Evolutionary conservation across 2,797 vertebrate genomes (phyloP), one percentile per base, ranked within the genome.

Genomic region (Danio choprae): DNA sequence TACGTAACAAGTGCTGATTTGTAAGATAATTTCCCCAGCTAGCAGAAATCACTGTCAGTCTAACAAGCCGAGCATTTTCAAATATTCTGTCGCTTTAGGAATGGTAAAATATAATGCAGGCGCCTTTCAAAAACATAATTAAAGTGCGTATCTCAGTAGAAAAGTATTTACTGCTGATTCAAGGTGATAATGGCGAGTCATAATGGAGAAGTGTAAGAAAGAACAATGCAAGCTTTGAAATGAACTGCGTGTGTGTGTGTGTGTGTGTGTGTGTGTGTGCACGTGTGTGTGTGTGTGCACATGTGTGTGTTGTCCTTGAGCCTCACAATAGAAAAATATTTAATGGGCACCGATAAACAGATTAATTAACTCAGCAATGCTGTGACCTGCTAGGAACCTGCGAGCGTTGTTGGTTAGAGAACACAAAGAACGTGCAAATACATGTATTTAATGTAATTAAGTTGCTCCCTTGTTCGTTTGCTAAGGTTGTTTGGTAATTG

Each of bases 331-430:
- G 74, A 69, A 53, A 58, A 65, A 78, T 58, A 41, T 48, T 63
- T 53, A 71, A 59, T 59, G 48, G 59, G 41, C 63, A 75, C 64
- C 11, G 38, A 82, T 69, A 46, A 85, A 69, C 55, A 56, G 20
- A 82, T 82, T 71, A 59, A 84, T 79, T 79, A 79, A 71, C 51
- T 71, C 36, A 22, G 55, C 43, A 75, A 64, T 50, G 22, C 18
- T 3, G 38, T 59, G 53, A 73, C 63, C 73, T 70, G 65, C 46
- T 63, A 53, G 18, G 68, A 64, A 56, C 50, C 50, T 48, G 43
- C 4, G 46, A 44, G 46, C 29, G 29, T 29, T 29, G 29, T 29
- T 29, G 29, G 29, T 29, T 29, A 29, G 29, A 29, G 29, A 29
- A 29, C 29, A 29, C 29, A 29, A 29, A 29, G 29, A 29, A 29